Evolutionary conservation across 2,888 invertebrate species (phyloP).

Genomic region (Carpatolechia fugitivella): DNA sequence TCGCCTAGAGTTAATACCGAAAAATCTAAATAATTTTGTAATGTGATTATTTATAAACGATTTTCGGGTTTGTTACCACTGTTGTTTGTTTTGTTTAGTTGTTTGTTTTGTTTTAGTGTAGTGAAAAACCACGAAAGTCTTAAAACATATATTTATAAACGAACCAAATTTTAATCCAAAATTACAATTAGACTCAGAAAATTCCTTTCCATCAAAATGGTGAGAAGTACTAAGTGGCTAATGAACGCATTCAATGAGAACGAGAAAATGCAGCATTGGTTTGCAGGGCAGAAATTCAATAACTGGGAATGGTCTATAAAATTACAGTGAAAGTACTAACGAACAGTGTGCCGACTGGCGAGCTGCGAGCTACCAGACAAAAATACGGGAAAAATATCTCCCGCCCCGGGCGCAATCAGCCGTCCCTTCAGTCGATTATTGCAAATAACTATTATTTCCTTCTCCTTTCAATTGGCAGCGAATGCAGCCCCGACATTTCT

Average conservation of each 20-base stretch:
- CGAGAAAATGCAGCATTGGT: background rate
- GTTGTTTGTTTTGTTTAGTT: too few species aligned
- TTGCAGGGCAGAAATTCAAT: conserved; percentile 2
- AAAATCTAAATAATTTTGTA: too few species aligned
- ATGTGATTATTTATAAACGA: too few species aligned
- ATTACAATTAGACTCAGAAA: too few species aligned
- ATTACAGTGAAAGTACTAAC: conserved; percentile 27
- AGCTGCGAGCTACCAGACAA: conserved; percentile 30
- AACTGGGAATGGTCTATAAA: conserved; percentile 15
- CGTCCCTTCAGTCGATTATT: conserved; percentile 74
- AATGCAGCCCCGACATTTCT: conserved; percentile 40
- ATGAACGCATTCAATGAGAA: background rate
- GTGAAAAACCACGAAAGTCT: too few species aligned
- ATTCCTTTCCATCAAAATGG: too few species aligned
- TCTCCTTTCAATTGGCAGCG: conserved; percentile 65
- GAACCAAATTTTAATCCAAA: too few species aligned
- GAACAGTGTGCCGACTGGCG: conserved; percentile 30
- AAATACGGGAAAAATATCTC: conserved; percentile 47
- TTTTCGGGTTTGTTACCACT: too few species aligned
- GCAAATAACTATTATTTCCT: conserved; percentile 70
- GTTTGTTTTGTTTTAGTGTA: too few species aligned
- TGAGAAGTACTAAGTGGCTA: too few species aligned
- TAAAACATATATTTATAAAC: too few species aligned
- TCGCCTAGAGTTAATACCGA: too few species aligned
- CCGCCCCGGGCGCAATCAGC: conserved; percentile 71